Percentiles rank a stretch among this genome's conserved stretches.
These are phyloP conservation scores for Gallinago nigripennis DNA, from an alignment of 2,797 vertebrate genomes.

Conservation along the genomic window DNA sequence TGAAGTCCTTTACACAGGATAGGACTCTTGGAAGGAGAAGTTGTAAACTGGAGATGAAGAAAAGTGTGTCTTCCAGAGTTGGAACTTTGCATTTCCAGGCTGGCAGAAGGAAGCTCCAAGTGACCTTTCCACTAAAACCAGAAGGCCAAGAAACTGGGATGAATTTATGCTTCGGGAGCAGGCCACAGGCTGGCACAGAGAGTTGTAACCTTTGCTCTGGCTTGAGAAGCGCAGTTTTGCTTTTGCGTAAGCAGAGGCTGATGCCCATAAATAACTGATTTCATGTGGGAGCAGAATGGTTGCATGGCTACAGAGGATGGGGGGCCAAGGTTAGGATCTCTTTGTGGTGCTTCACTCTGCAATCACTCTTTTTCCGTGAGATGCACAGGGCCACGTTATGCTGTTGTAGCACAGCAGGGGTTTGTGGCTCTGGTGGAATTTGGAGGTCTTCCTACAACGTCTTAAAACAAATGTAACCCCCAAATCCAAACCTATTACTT, in stretches of 20 bases:
- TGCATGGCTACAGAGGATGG: neutral
- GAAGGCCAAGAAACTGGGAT: neutral
- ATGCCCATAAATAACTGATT: neutral
- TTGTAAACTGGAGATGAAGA: neutral
- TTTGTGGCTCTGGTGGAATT: neutral
- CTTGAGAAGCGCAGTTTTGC: neutral
- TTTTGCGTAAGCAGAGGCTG: neutral
- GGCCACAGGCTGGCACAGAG: neutral
- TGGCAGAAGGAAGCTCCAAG: neutral
- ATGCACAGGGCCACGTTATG: fast-evolving
- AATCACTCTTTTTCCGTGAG: neutral
- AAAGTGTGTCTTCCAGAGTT: neutral
- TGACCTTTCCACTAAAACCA: neutral
- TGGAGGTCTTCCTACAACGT: neutral
- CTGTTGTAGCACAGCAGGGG: neutral
- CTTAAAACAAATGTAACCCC: neutral
- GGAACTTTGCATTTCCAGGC: neutral
- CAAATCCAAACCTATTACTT: neutral
- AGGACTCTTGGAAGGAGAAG: neutral
- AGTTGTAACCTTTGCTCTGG: neutral
- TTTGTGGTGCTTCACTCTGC: neutral
- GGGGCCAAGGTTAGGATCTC: neutral
- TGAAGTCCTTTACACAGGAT: neutral
- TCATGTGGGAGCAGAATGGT: neutral
- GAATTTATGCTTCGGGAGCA: neutral